Evolutionary conservation across 2,113 vertebrate species (phyloP), one percentile per base, ranked within the genome.

Genomic region (Pachypanchax playfairii): DNA sequence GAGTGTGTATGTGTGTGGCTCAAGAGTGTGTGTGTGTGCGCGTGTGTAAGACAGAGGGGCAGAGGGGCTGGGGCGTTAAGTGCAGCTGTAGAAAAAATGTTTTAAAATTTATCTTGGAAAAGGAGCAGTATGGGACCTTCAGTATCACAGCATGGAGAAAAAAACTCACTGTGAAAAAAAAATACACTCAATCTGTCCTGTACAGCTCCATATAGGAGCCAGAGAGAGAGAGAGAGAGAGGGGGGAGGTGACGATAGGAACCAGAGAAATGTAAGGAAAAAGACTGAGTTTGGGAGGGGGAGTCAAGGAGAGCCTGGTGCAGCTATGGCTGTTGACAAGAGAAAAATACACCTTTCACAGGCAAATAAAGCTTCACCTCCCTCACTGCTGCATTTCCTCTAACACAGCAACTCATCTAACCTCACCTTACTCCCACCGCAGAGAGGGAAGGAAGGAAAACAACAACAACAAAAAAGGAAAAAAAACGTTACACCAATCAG

Each of bases 171-270:
- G 41, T 35, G 12, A 60, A 63, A 68, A 81, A 73, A 88, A 87
- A 84, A 87, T 84, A 82, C 75, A 63, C 79, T 81, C 86, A 82
- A 84, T 88, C 81, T 84, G 84, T 85, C 84, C 84, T 71, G 82
- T 73, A 69, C 51, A 44, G 79, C 78, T 77, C 62, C 47, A 84
- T 79, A 87, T 83, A 85, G 72, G 44, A 71, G 36, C 43, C n/a
- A 63, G 51, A n/a, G 50, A 70, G 62, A 50, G 56, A 36, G 44
- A 11, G 38, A 33, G 44, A 36, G 38, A 20, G 51, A n/a, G 61
- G 14, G 42, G 53, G 5, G n/a, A 22, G 64, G 72, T 73, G 47
- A 70, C n/a, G 77, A 62, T 70, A 50, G 21, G 51, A 79, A 46
- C 21, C 0, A 49, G 28, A 65, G 61, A 80, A 78, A 73, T 70